phyloP scores from a whole-genome alignment of 2,797 vertebrate genomes.

The Cacajao melanocephalus region DNA sequence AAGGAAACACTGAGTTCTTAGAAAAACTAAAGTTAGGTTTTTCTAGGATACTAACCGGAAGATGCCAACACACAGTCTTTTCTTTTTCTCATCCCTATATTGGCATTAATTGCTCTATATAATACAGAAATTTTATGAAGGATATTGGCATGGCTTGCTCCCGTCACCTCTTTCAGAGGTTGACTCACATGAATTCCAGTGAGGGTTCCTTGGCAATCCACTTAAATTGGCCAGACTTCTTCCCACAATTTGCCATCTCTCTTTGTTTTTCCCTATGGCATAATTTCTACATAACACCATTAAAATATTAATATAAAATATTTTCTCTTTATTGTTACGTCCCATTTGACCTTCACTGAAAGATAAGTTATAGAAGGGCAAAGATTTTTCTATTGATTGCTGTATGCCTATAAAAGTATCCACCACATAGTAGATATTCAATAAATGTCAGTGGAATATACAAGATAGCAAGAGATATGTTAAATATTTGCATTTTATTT shows the following conservation, averaged over 20 bases:
- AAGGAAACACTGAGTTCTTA: neutral
- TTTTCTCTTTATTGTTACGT: neutral
- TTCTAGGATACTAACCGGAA: neutral
- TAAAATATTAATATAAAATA: conserved; percentile 32
- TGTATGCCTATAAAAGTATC: neutral
- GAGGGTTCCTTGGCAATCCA: neutral
- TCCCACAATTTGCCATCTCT: neutral
- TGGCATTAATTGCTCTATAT: neutral
- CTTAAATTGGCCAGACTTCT: neutral
- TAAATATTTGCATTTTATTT: conserved; percentile 20
- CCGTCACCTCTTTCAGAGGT: neutral
- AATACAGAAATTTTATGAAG: neutral
- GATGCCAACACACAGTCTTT: neutral
- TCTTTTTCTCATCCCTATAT: neutral
- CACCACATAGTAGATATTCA: neutral
- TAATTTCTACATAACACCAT: neutral
- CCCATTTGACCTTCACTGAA: neutral
- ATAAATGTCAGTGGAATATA: neutral
- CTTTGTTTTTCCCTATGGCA: neutral
- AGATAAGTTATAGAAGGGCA: neutral
- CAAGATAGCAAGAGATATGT: neutral
- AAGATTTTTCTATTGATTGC: neutral
- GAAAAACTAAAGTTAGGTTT: neutral
- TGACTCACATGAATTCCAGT: neutral
- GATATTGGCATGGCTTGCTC: neutral